Percentiles rank a stretch among this genome's conserved stretches.
phyloP scores from a whole-genome alignment of 2,113 vertebrate genomes.

The Columba livia region DNA sequence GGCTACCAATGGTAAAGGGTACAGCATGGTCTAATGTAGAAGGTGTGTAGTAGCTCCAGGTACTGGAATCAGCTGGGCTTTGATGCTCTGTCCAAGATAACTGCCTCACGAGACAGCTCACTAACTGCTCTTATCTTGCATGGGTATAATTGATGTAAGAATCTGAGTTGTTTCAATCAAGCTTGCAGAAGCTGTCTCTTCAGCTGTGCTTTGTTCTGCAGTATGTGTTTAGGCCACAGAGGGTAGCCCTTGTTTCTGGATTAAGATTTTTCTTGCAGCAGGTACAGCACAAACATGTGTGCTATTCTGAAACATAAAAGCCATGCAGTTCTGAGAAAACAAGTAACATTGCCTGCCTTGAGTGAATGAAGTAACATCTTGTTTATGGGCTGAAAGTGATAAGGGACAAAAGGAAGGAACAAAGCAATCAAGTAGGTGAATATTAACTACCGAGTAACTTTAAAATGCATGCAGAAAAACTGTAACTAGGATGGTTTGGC shows the following conservation, averaged over 20 bases:
- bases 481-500: background rate
- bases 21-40: background rate
- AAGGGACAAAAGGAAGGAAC: background rate
- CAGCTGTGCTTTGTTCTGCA: background rate
- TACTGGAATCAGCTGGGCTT: background rate
- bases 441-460: background rate
- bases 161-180: background rate
- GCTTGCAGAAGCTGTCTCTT: background rate
- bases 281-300: background rate
- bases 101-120: background rate
- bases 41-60: background rate
- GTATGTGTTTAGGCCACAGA: background rate
- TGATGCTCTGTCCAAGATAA: background rate
- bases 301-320: background rate
- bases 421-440: background rate
- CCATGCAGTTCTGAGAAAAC: background rate
- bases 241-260: background rate
- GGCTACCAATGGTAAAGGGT: accelerated
- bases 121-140: accelerated
- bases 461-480: background rate
- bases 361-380: background rate
- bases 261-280: background rate
- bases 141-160: background rate
- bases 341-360: background rate
- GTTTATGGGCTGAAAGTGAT: background rate